Percentiles rank a stretch among this genome's conserved stretches.
These are phyloP conservation scores for Cossypha niveicapilla DNA, from an alignment of 2,797 vertebrate genomes.

Conservation along the genomic window DNA sequence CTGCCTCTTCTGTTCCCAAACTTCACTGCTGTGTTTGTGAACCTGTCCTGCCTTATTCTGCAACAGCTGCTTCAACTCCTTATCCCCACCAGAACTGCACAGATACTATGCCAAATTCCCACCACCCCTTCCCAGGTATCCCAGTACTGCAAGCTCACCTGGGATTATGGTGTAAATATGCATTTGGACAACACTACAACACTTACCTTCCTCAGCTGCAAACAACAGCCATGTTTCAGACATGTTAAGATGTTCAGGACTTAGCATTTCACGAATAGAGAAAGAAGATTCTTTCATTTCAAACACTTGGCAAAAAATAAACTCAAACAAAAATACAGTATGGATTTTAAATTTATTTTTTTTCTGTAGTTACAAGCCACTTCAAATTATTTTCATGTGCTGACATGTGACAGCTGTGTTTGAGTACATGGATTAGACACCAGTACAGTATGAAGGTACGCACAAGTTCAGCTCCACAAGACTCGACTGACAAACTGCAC, in stretches of 20 bases:
- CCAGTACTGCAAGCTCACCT: not conserved
- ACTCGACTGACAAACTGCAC: not conserved
- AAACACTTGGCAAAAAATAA: not conserved
- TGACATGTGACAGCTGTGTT: not conserved
- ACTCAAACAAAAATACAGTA: not conserved
- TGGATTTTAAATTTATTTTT: not conserved
- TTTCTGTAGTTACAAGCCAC: not conserved
- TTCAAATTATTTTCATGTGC: not conserved
- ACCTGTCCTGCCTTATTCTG: not conserved
- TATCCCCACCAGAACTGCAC: not conserved
- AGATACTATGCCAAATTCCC: not conserved
- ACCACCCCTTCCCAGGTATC: not conserved
- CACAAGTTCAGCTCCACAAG: not conserved
- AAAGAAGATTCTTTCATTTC: not conserved
- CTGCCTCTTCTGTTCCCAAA: not conserved
- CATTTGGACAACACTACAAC: not conserved
- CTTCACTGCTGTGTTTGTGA: not conserved
- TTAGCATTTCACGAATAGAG: not conserved
- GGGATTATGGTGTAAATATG: fast-evolving
- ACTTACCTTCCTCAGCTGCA: not conserved
- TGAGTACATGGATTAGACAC: not conserved
- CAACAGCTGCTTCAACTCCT: not conserved
- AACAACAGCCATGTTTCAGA: fast-evolving
- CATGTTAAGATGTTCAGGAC: fast-evolving
- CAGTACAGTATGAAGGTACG: fast-evolving